Percentiles rank a stretch among this genome's conserved stretches.
These are phyloP conservation scores for Halcyon chelicuti DNA, from an alignment of 2,797 vertebrate genomes.

Conservation along the genomic window DNA sequence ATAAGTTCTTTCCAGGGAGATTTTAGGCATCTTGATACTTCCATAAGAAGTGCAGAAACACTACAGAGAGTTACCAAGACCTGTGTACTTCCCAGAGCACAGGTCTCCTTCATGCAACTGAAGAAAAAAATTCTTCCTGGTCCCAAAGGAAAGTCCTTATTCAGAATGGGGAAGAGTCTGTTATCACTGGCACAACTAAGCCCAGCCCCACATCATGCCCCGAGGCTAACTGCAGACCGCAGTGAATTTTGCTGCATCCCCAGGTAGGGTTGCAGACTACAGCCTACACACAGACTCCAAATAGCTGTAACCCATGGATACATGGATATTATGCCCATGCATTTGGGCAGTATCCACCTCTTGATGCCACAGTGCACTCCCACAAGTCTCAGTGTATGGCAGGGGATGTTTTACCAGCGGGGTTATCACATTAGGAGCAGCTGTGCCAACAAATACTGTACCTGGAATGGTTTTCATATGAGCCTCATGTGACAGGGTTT, in stretches of 20 bases:
- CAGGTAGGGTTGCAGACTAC: rapidly evolving
- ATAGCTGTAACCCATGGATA: rapidly evolving
- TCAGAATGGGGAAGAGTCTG: neutral
- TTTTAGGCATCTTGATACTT: neutral
- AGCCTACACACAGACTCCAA: neutral
- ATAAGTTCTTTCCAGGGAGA: neutral
- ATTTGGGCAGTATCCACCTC: neutral
- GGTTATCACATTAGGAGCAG: neutral
- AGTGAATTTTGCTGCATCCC: neutral
- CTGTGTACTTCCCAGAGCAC: neutral
- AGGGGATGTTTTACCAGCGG: neutral
- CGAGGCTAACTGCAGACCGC: neutral
- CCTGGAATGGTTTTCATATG: neutral
- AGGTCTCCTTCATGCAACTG: neutral
- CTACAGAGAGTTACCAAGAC: neutral
- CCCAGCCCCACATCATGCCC: neutral
- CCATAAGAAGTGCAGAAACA: neutral
- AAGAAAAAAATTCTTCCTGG: neutral
- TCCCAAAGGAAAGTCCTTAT: neutral
- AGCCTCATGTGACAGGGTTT: neutral
- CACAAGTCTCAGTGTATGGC: neutral
- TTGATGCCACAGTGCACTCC: neutral
- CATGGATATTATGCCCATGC: rapidly evolving
- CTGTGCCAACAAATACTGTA: neutral
- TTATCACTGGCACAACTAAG: neutral